Evolutionary conservation across 1,140 invertebrate genomes (phyloP).

Genomic region (Drosophila parabipectinata): DNA sequence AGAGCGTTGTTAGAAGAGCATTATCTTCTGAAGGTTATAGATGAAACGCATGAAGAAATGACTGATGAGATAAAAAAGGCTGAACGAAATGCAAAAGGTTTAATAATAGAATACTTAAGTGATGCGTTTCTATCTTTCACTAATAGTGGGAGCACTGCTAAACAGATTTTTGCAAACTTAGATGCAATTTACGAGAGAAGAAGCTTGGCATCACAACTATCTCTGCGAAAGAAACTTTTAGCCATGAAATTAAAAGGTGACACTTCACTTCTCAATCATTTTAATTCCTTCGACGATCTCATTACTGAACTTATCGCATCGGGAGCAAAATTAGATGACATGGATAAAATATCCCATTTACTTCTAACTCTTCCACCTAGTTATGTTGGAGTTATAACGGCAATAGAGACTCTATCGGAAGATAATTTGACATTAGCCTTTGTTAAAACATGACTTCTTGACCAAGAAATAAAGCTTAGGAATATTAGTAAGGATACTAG

Average conservation of each 20-base stretch:
- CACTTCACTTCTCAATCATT: constrained; percentile 10
- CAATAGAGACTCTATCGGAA: no score
- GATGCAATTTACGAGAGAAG: constrained; percentile 9
- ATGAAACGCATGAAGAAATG: background rate
- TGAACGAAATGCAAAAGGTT: background rate
- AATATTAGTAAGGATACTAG: no score
- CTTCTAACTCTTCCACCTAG: no score
- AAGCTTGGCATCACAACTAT: constrained; percentile 13
- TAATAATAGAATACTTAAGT: background rate
- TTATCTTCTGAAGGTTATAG: background rate
- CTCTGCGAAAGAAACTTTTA: constrained; percentile 21
- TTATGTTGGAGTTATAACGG: no score
- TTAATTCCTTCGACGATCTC: background rate
- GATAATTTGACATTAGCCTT: no score
- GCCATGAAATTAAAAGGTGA: constrained; percentile 1
- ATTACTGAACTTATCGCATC: background rate
- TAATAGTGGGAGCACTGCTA: background rate
- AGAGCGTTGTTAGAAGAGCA: background rate
- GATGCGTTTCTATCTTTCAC: background rate
- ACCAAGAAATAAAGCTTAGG: no score
- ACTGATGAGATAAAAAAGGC: background rate
- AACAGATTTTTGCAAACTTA: background rate
- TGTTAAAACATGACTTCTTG: no score
- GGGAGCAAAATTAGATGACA: no score
- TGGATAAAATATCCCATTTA: no score